phyloP scores from a whole-genome alignment of 2,888 invertebrate species.

The Lithodes maja region DNA sequence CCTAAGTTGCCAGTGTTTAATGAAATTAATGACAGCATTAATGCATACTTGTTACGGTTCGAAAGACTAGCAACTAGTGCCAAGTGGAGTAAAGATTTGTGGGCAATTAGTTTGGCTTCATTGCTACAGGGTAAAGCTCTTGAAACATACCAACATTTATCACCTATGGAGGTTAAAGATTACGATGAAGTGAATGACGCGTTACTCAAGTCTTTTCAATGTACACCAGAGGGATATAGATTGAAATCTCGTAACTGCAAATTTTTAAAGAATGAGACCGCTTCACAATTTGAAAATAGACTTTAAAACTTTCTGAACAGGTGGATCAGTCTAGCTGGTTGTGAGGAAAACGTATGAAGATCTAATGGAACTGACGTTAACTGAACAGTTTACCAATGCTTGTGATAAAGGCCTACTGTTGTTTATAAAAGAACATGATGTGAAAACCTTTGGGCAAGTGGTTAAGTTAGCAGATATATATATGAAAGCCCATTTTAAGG shows the following conservation, averaged over 20 bases:
- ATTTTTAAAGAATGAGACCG: slow-evolving; percentile 3
- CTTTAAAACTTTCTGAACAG: slow-evolving; percentile 12
- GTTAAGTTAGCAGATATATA: not conserved
- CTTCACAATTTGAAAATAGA: slow-evolving; percentile 3
- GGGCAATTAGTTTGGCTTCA: slow-evolving; percentile 29
- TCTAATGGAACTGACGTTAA: slow-evolving; percentile 1
- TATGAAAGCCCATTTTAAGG: too few relatives aligned
- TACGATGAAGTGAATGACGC: slow-evolving; percentile 30
- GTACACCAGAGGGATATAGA: slow-evolving; percentile 19
- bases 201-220: slow-evolving; percentile 29
- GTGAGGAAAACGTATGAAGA: slow-evolving; percentile 22
- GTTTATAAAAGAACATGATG: slow-evolving; percentile 32
- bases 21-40: slow-evolving; percentile 22
- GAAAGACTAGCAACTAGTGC: slow-evolving; percentile 27
- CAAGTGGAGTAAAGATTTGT: slow-evolving; percentile 18
- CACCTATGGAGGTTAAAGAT: slow-evolving; percentile 17
- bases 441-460: slow-evolving; percentile 22
- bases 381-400: slow-evolving; percentile 28
- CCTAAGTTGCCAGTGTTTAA: slow-evolving; percentile 31
- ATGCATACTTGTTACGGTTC: slow-evolving; percentile 32
- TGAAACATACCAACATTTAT: slow-evolving; percentile 24
- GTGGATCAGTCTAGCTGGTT: slow-evolving; percentile 12
- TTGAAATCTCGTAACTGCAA: slow-evolving; percentile 30
- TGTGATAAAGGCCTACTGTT: slow-evolving; percentile 20
- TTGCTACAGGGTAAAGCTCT: slow-evolving; percentile 33